phyloP scores from a whole-genome alignment of 2,888 invertebrate species.

The Eulithis testata region DNA sequence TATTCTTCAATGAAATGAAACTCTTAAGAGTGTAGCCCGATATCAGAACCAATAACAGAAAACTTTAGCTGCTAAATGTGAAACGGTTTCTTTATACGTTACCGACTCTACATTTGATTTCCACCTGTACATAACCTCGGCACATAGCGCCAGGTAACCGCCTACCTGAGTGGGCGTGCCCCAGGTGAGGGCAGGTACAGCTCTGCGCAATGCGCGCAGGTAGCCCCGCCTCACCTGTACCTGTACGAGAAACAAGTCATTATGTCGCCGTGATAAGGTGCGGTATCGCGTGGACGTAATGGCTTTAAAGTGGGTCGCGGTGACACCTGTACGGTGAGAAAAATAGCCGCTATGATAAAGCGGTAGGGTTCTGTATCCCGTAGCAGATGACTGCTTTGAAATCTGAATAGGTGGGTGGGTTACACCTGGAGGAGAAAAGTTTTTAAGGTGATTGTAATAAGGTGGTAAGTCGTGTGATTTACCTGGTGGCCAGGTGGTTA shows the following conservation, averaged over 20 bases:
- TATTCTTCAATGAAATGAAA: no score
- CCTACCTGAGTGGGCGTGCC: constrained; percentile 51
- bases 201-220: constrained; percentile 43
- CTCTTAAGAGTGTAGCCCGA: no score
- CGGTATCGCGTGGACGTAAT: constrained; percentile 17
- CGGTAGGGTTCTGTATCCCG: constrained; percentile 7
- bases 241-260: constrained; percentile 36
- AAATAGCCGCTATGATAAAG: constrained; percentile 1
- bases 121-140: constrained; percentile 8
- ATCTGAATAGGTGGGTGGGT: background rate
- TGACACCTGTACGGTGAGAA: constrained; percentile 18
- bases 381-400: background rate
- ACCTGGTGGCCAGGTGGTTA: background rate
- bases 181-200: constrained; percentile 46
- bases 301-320: constrained; percentile 13
- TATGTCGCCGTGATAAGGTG: constrained; percentile 22
- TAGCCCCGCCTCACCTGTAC: constrained; percentile 56
- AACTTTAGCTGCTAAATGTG: no score
- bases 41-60: no score
- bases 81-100: no score
- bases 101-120: background rate
- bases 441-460: background rate
- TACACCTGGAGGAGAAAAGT: constrained; percentile 12
- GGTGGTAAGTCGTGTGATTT: background rate
- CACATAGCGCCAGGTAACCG: constrained; percentile 35